A percentile compares a stretch with the other conserved stretches of the same genome.
Evolutionary conservation across 2,113 vertebrate species (phyloP).

Genomic region (Amazona vittata): DNA sequence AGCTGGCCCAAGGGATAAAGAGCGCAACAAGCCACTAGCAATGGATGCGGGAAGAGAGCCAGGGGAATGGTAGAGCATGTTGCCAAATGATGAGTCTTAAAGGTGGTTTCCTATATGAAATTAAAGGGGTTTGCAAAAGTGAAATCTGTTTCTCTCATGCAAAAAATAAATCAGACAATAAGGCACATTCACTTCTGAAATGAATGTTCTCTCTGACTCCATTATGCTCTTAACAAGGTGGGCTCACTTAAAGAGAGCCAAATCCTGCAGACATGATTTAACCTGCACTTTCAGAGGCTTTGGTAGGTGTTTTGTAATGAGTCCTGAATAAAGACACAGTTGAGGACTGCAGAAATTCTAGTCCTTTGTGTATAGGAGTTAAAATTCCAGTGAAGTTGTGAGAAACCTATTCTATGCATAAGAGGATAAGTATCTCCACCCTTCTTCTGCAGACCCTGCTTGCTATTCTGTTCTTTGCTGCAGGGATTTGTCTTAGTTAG

Average conservation of each 20-base stretch:
- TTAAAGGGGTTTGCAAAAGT: slow-evolving; percentile 32
- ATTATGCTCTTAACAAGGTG: slow-evolving; percentile 68
- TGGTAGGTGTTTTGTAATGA: slow-evolving; percentile 1
- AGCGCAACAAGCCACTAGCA: slow-evolving; percentile 46
- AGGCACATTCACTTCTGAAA: slow-evolving; percentile 61
- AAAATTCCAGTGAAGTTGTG: slow-evolving; percentile 68
- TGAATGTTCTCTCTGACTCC: slow-evolving; percentile 64
- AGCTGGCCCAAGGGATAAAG: slow-evolving; percentile 62
- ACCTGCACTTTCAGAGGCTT: slow-evolving; percentile 4
- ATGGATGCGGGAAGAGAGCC: slow-evolving; percentile 39
- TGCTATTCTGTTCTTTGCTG: slow-evolving; percentile 34
- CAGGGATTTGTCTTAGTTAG: slow-evolving; percentile 44
- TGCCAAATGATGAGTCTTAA: slow-evolving; percentile 60
- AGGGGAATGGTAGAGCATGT: background rate
- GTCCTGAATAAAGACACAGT: slow-evolving; percentile 26
- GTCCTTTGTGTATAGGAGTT: slow-evolving; percentile 65
- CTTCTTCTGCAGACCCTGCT: slow-evolving; percentile 26
- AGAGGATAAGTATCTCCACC: slow-evolving; percentile 43
- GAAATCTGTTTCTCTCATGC: slow-evolving; percentile 55
- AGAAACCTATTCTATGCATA: slow-evolving; percentile 61
- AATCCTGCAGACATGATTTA: slow-evolving; percentile 26
- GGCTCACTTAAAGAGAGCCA: slow-evolving; percentile 47
- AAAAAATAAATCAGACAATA: slow-evolving; percentile 30
- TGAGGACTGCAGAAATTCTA: background rate
- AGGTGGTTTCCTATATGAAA: slow-evolving; percentile 60